phyloP scores from a whole-genome alignment of 2,113 vertebrate genomes.

The Phylloscopus trochiloides region DNA sequence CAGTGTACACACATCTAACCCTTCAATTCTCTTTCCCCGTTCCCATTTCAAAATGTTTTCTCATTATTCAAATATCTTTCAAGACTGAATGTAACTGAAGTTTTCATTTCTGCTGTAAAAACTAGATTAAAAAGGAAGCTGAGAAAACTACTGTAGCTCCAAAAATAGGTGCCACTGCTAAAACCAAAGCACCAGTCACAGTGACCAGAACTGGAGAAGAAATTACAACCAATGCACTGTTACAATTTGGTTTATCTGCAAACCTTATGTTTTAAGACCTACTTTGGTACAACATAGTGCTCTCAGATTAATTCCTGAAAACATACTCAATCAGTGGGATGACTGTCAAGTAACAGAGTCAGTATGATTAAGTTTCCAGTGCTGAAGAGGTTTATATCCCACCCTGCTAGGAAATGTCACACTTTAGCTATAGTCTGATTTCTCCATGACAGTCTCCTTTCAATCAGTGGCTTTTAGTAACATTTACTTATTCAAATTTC shows the following conservation, averaged over 20 bases:
- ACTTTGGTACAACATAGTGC: neutral
- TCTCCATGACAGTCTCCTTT: neutral
- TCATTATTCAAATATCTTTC: neutral
- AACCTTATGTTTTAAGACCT: neutral
- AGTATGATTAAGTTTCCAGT: neutral
- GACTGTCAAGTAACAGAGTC: neutral
- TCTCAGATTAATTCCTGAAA: neutral
- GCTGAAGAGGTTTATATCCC: neutral
- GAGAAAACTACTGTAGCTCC: slow-evolving; percentile 49
- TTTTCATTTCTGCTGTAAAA: slow-evolving; percentile 34
- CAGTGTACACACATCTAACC: neutral
- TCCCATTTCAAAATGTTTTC: slow-evolving; percentile 12
- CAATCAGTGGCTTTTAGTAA: neutral
- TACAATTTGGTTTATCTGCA: slow-evolving; percentile 18
- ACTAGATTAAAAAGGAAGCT: slow-evolving; percentile 61
- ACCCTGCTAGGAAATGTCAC: neutral
- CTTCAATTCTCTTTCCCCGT: neutral
- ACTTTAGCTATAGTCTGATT: neutral
- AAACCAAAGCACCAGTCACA: slow-evolving; percentile 34
- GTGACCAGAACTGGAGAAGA: slow-evolving; percentile 71
- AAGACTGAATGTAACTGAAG: slow-evolving; percentile 3
- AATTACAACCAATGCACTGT: slow-evolving; percentile 30
- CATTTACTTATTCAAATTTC: neutral
- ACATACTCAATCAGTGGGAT: neutral
- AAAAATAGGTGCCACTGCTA: slow-evolving; percentile 28